Conservation (phyloP, 2,797 vertebrate genomes). For the Crocidura indochinensis region DNA sequence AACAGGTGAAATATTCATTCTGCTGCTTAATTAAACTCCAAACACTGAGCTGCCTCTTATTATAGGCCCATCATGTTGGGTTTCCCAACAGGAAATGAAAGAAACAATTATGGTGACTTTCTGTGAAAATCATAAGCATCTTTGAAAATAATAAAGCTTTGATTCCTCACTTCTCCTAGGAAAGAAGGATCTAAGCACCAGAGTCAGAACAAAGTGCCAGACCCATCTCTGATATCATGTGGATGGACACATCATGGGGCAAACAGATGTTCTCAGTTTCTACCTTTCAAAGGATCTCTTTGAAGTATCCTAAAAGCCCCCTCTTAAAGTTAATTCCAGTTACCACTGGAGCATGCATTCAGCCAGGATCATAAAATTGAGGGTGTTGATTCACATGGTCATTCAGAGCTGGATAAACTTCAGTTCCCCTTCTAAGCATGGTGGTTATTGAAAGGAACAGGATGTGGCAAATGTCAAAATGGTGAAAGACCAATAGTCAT, state of each 20-base stretch:
- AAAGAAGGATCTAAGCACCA: constrained; percentile 1
- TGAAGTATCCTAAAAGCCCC: not conserved
- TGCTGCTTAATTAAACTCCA: too few species aligned
- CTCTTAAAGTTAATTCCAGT: constrained; percentile 30
- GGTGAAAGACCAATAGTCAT: not conserved
- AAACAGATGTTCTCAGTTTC: constrained; percentile 14
- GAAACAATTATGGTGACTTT: not conserved
- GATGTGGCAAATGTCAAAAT: not conserved
- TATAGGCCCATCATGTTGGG: not conserved
- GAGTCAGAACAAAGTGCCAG: not conserved
- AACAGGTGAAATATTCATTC: too few species aligned
- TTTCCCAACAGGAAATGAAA: not conserved
- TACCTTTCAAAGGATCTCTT: not conserved
- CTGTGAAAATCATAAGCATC: not conserved
- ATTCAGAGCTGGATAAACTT: not conserved
- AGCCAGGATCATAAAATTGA: not conserved
- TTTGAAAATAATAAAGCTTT: not conserved
- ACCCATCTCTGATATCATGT: not conserved
- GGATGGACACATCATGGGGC: not conserved
- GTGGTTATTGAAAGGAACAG: not conserved
- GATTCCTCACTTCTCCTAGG: constrained; percentile 47
- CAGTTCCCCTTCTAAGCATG: not conserved
- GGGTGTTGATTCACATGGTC: not conserved
- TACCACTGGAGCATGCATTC: constrained; percentile 36
- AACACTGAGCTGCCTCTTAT: too few species aligned